A percentile compares a stretch with the other conserved stretches of the same genome.
Evolutionary conservation across 2,888 invertebrate genomes (phyloP).

Genomic region (Torymus auratus): DNA sequence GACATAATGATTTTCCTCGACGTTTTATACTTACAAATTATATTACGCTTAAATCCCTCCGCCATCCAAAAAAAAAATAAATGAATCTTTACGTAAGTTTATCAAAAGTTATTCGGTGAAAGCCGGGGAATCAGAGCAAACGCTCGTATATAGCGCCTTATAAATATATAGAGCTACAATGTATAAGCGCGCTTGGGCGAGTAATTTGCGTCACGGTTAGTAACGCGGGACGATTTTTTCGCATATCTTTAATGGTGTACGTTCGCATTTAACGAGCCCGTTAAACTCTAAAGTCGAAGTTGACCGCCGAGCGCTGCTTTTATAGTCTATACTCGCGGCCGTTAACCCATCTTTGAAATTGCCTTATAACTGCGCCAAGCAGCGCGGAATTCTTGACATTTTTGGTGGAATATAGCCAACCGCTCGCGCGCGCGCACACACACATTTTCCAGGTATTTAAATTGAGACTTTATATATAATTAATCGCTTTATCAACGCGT

Average conservation of each 20-base stretch:
- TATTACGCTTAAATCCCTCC: too few relatives aligned
- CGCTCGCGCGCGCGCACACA: neutral
- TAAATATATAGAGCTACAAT: conserved; percentile 12
- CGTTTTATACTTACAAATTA: neutral
- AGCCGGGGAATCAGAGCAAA: conserved; percentile 12
- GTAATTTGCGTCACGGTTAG: conserved; percentile 25
- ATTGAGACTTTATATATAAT: conserved; percentile 22
- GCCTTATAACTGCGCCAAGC: conserved; percentile 16
- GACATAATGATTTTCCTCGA: neutral
- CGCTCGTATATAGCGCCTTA: neutral
- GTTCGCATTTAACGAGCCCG: conserved; percentile 46
- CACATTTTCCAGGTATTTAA: conserved; percentile 24
- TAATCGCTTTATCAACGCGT: conserved; percentile 6
- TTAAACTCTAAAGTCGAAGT: conserved; percentile 35
- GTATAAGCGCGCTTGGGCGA: neutral
- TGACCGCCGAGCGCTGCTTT: conserved; percentile 36
- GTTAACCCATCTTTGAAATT: conserved; percentile 50
- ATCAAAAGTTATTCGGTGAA: conserved; percentile 10
- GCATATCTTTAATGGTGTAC: conserved; percentile 30
- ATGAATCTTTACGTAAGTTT: conserved; percentile 5
- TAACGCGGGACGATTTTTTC: conserved; percentile 18
- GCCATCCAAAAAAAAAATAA: too few relatives aligned
- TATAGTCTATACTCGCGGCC: conserved; percentile 46
- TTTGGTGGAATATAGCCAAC: neutral
- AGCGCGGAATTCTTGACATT: conserved; percentile 12